Evolutionary conservation across 2,113 vertebrate species (phyloP), one percentile per base, ranked within the genome.

Genomic region (Solea solea): DNA sequence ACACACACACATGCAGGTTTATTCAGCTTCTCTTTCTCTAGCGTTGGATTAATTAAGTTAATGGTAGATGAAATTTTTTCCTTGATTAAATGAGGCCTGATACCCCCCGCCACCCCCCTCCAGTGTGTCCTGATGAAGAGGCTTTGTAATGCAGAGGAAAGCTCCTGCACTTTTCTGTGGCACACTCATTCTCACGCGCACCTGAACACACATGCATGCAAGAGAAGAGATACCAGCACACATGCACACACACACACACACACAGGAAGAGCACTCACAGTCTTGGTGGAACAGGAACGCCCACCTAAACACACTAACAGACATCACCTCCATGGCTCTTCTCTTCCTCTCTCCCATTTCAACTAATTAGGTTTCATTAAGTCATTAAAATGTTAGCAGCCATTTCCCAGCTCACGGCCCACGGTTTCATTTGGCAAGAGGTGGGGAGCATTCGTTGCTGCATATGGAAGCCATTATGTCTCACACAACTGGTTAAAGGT

Each of bases 61-160:
- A 93, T 91, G 88, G 89, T 78, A 91, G 82, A 90, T 78, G 64
- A 72, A 88, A 84, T 89, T 90, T 89, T 90, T 81, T 78, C 66
- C 84, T 84, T 92, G 86, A 91, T 91, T 90, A 91, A 93, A 88
- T 86, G 86, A 89, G 80, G 84, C 85, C 80, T 85, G 74, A 21
- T 21, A 21, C 21, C 21, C 21, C 89, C 79, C 86, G 76, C 34
- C 34, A 89, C 77, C 85, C 77, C 77, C 76, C 69, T 69, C 71
- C 70, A 69, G 73, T 52, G 82, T 78, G 63, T 82, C 72, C 67
- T 81, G 76, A 87, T 80, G 78, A 84, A 81, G 73, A 88, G 79
- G 56, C 58, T 55, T 69, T 46, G 59, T 72, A 65, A 72, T 66
- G 67, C 58, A 67, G 76, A 85, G 67, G 80, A 68, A 83, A 64